A percentile compares a stretch with the other conserved stretches of the same genome.
Conservation (phyloP, 1,140 invertebrate genomes). For the Drosophila grimshawi region DNA sequence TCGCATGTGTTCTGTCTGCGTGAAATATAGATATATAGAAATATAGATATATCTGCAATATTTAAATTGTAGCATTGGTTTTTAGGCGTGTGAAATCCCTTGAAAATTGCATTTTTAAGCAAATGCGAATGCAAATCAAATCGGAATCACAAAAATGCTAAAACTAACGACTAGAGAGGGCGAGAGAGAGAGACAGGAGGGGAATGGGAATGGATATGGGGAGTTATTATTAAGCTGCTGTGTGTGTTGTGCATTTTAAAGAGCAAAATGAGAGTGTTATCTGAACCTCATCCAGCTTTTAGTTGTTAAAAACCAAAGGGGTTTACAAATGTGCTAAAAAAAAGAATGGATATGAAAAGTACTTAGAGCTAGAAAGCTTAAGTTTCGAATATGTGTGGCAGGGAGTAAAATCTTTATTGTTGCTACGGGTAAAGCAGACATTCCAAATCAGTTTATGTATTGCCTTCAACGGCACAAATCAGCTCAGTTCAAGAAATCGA, state of each 20-base stretch:
- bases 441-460: no score
- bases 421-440: no score
- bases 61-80: slow-evolving; percentile 9
- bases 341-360: not conserved
- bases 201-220: no score
- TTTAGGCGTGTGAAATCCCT: slow-evolving; percentile 19
- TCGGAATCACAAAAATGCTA: not conserved
- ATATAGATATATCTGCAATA: not conserved
- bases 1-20: slow-evolving; percentile 43
- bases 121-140: not conserved
- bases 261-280: not conserved
- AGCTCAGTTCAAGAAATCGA: no score
- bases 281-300: no score
- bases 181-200: no score
- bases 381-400: not conserved
- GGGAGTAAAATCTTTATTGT: no score
- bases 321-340: not conserved
- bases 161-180: not conserved
- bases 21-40: not conserved
- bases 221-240: not conserved
- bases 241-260: not conserved
- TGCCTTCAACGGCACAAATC: no score
- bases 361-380: not conserved
- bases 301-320: no score
- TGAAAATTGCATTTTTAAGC: slow-evolving; percentile 21